These are phyloP conservation scores for Dynastes hyllus DNA, from an alignment of 2,888 invertebrate species.

Conservation along the genomic window DNA sequence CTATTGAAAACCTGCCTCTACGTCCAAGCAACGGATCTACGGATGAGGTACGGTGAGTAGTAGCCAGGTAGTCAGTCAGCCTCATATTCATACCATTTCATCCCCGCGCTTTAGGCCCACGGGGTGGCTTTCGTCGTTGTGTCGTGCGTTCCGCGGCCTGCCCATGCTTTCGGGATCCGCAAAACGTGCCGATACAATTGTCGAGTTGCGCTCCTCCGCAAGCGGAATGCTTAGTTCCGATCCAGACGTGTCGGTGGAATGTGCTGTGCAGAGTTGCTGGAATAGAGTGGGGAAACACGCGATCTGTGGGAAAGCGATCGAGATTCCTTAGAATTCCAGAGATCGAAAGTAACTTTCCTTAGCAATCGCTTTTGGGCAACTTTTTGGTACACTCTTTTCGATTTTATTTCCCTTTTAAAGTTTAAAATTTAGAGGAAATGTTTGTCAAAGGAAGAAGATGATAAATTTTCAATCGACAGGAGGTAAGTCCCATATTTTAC, in stretches of 20 bases:
- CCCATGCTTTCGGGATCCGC: not conserved
- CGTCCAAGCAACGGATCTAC: not conserved
- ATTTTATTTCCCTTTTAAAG: too few relatives aligned
- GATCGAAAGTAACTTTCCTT: too few relatives aligned
- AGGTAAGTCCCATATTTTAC: not conserved
- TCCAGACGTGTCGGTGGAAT: slow-evolving; percentile 19
- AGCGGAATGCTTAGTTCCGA: slow-evolving; percentile 20
- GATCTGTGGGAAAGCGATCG: not conserved
- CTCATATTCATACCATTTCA: not conserved
- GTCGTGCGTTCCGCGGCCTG: not conserved
- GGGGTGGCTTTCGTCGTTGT: slow-evolving; percentile 18
- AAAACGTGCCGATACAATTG: not conserved
- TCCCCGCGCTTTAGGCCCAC: not conserved
- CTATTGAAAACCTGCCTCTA: too few relatives aligned
- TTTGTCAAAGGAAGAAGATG: not conserved
- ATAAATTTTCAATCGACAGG: not conserved
- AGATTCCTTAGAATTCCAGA: too few relatives aligned
- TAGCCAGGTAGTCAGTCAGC: not conserved
- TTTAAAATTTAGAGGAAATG: not conserved
- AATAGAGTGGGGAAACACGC: slow-evolving; percentile 17
- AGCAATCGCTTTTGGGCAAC: too few relatives aligned
- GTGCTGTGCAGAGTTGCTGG: slow-evolving; percentile 4
- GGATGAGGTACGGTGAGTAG: not conserved
- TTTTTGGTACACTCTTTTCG: too few relatives aligned
- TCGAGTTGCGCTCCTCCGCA: slow-evolving; percentile 13